These are phyloP conservation scores for Myzus persicae DNA, from an alignment of 1,140 invertebrate genomes.

Conservation along the genomic window DNA sequence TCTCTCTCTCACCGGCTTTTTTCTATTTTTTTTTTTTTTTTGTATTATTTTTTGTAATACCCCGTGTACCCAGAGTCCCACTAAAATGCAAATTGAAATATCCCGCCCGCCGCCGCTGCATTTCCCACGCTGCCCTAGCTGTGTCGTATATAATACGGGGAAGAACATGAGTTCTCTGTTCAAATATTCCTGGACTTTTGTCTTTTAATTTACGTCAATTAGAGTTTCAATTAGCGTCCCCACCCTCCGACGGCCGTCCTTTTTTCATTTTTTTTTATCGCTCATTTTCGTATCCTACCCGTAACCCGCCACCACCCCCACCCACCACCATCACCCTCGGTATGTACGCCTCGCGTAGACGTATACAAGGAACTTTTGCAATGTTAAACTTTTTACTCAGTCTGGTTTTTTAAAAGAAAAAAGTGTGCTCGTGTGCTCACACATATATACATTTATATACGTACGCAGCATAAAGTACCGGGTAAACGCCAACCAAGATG, in stretches of 20 bases:
- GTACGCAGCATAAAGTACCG: neutral
- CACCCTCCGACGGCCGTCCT: neutral
- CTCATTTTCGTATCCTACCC: constrained; percentile 4
- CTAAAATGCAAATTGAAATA: constrained; percentile 57
- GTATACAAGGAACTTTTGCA: constrained; percentile 1
- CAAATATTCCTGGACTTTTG: constrained; percentile 57
- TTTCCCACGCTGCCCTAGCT: too few species aligned
- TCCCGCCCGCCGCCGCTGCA: neutral
- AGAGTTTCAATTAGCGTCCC: constrained; percentile 52
- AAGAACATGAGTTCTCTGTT: constrained; percentile 49
- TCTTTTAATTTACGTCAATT: constrained; percentile 58
- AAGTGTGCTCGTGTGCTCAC: neutral
- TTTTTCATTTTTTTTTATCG: constrained; percentile 14
- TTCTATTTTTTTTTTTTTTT: constrained; percentile 34
- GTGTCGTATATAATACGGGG: too few species aligned
- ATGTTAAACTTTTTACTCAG: constrained; percentile 30
- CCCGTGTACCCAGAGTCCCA: neutral
- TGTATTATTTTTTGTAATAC: constrained; percentile 6
- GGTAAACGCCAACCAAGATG: neutral
- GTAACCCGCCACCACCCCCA: neutral
- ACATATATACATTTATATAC: neutral
- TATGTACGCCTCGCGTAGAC: neutral
- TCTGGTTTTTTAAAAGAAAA: neutral
- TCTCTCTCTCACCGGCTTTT: constrained; percentile 26
- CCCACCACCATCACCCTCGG: too few species aligned